Evolutionary conservation across 2,888 invertebrate genomes (phyloP).

Genomic region (Micropterix aruncella): DNA sequence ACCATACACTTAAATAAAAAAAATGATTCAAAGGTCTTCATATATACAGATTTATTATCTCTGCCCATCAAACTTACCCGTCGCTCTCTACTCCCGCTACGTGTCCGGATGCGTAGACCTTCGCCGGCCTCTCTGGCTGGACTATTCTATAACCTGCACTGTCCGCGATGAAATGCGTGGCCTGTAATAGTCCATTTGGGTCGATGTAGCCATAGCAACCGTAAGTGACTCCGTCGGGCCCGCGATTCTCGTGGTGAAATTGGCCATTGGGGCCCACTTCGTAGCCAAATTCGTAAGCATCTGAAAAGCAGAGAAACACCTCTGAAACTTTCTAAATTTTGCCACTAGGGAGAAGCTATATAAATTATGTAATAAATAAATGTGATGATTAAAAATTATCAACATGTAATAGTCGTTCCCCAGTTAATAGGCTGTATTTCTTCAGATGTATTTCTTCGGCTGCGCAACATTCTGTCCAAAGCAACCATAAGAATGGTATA

Average conservation of each 20-base stretch:
- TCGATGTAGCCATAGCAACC: conserved; percentile 71
- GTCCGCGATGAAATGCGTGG: conserved; percentile 66
- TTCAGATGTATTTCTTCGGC: too few relatives aligned
- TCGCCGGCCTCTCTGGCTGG: conserved; percentile 51
- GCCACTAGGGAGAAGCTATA: not conserved
- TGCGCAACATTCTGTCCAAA: too few relatives aligned
- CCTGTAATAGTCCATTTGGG: conserved; percentile 47
- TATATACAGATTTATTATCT: too few relatives aligned
- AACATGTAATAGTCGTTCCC: too few relatives aligned
- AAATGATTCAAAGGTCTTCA: too few relatives aligned
- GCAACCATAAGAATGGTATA: too few relatives aligned
- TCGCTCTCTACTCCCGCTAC: conserved; percentile 9
- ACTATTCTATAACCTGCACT: conserved; percentile 64
- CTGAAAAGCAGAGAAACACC: conserved; percentile 28
- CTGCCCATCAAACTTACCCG: conserved; percentile 11
- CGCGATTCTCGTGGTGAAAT: conserved; percentile 65
- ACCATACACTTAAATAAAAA: too few relatives aligned
- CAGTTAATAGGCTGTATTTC: too few relatives aligned
- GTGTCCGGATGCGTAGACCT: conserved; percentile 43
- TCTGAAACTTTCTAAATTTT: not conserved
- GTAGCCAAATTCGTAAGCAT: conserved; percentile 64
- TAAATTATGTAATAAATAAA: not conserved
- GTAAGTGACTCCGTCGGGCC: conserved; percentile 63
- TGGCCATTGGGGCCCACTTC: conserved; percentile 62
- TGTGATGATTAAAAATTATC: not conserved